These are phyloP conservation scores for Malurus splendens DNA, from an alignment of 2,797 vertebrate species.

Conservation along the genomic window DNA sequence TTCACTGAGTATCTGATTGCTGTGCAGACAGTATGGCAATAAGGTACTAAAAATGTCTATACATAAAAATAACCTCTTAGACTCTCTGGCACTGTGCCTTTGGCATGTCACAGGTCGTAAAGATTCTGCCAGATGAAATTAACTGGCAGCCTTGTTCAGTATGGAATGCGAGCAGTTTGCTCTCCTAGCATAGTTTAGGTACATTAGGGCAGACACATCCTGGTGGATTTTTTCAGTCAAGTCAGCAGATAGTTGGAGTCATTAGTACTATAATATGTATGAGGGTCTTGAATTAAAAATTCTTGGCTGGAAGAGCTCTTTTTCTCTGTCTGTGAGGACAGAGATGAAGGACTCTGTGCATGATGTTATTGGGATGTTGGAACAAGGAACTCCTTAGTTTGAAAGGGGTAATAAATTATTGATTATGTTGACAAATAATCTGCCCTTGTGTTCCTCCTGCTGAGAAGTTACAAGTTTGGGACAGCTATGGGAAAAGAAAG, in stretches of 20 bases:
- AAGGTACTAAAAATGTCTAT: constrained; percentile 61
- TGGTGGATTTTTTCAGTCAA: constrained; percentile 50
- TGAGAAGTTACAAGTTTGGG: neutral
- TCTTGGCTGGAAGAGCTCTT: constrained; percentile 33
- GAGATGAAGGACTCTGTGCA: neutral
- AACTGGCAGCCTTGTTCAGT: constrained; percentile 20
- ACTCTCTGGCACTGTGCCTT: constrained; percentile 39
- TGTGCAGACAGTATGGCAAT: constrained; percentile 27
- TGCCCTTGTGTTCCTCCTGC: neutral
- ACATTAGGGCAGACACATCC: constrained; percentile 24
- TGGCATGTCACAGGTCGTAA: constrained; percentile 34
- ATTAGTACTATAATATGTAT: constrained; percentile 30
- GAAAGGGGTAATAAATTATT: neutral
- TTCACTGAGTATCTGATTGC: constrained; percentile 19
- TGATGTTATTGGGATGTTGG: constrained; percentile 34
- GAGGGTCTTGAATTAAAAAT: constrained; percentile 31
- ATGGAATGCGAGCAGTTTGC: neutral
- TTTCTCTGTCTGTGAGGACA: neutral
- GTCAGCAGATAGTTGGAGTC: constrained; percentile 51
- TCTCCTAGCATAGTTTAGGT: neutral
- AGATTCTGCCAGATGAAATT: constrained; percentile 46
- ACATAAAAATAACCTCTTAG: constrained; percentile 62
- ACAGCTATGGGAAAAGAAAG: neutral
- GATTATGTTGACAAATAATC: neutral
- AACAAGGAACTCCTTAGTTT: constrained; percentile 21